These are phyloP conservation scores for Rhabdornis inornatus DNA, from an alignment of 2,113 vertebrate genomes.

Conservation along the genomic window DNA sequence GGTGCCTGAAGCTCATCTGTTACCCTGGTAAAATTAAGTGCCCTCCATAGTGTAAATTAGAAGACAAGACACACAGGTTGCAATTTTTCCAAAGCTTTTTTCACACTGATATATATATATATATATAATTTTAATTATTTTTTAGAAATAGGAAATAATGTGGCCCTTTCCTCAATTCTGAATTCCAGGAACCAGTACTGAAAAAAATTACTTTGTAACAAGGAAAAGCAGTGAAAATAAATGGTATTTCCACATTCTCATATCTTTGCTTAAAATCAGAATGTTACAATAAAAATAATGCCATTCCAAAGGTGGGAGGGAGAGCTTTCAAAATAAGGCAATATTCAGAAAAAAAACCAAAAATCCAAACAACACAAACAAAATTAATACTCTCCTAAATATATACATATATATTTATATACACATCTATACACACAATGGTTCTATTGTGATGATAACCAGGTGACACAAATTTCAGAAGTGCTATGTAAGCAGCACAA, in stretches of 20 bases:
- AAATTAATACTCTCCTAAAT: background rate
- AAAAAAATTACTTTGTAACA: background rate
- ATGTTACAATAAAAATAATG: background rate
- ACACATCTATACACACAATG: background rate
- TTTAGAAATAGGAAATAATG: background rate
- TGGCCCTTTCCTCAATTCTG: background rate
- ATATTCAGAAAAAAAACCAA: background rate
- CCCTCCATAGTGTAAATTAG: slow-evolving; percentile 67
- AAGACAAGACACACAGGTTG: slow-evolving; percentile 67
- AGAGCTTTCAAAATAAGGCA: background rate
- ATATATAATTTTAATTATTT: background rate
- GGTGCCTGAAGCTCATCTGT: slow-evolving; percentile 76
- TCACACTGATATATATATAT: background rate
- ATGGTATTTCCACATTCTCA: background rate
- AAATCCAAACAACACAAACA: background rate
- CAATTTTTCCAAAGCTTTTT: background rate
- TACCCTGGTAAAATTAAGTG: slow-evolving; percentile 79
- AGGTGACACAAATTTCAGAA: background rate
- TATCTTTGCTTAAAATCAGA: background rate
- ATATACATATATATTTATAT: no score
- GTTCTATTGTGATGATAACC: background rate
- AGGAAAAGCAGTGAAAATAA: background rate
- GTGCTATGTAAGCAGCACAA: background rate
- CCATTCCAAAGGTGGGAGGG: background rate
- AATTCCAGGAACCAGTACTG: background rate